Conservation (phyloP, 2,113 vertebrate species). For the Sorex fumeus region DNA sequence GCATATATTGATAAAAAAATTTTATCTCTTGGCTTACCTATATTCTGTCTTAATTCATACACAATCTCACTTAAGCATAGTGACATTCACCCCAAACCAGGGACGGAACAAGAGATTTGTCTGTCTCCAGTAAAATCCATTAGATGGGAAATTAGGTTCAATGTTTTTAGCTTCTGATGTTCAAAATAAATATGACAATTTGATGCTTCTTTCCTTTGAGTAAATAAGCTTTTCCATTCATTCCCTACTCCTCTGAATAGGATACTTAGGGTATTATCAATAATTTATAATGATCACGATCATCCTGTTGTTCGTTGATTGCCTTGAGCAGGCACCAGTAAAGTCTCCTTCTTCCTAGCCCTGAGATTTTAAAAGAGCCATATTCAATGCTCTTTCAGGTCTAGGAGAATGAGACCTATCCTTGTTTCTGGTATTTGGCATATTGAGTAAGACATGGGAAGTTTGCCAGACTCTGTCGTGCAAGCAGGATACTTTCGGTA, state of each 20-base stretch:
- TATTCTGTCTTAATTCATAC: constrained; percentile 30
- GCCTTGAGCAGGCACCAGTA: too few relatives aligned
- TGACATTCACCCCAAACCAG: neutral
- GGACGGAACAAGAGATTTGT: neutral
- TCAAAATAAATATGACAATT: neutral
- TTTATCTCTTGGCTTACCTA: neutral
- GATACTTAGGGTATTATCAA: neutral
- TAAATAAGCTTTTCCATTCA: neutral
- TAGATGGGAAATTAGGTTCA: neutral
- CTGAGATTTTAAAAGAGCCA: too few relatives aligned
- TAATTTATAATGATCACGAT: constrained; percentile 47
- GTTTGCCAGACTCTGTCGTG: too few relatives aligned
- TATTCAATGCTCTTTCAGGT: too few relatives aligned
- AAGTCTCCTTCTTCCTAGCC: too few relatives aligned
- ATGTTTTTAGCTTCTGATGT: neutral
- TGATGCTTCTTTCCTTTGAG: neutral
- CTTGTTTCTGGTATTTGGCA: too few relatives aligned
- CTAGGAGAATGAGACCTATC: too few relatives aligned
- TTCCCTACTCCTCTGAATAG: neutral
- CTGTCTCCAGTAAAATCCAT: neutral
- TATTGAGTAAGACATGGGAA: too few relatives aligned
- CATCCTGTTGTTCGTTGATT: too few relatives aligned
- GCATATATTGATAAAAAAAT: constrained; percentile 6
- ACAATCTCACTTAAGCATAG: neutral
- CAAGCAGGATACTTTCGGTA: too few relatives aligned